A percentile compares a stretch with the other conserved stretches of the same genome.
These are phyloP conservation scores for Lepidurus arcticus DNA, from an alignment of 1,140 invertebrate species.

Conservation along the genomic window DNA sequence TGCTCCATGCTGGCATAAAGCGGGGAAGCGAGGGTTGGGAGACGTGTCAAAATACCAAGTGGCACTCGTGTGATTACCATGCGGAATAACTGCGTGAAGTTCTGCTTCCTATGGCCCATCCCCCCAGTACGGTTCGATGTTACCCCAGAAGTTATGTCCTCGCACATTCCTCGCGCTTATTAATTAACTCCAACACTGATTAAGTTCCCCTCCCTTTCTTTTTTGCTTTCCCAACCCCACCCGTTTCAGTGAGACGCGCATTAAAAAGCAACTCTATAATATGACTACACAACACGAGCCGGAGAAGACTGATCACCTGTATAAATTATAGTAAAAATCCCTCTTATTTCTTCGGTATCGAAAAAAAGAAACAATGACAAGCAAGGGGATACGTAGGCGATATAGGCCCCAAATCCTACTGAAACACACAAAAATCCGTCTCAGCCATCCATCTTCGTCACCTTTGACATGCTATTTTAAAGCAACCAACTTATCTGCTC, in stretches of 20 bases:
- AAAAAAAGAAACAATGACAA: constrained; percentile 3
- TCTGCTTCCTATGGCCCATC: not conserved
- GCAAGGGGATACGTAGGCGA: not conserved
- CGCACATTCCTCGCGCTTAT: not conserved
- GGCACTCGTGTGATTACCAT: constrained; percentile 1
- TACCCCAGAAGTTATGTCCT: not conserved
- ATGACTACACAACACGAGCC: constrained; percentile 2
- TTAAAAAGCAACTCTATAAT: not conserved
- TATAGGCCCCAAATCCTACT: not conserved
- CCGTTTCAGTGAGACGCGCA: not conserved
- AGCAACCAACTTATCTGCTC: not conserved
- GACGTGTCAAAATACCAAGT: constrained; percentile 11
- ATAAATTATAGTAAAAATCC: not conserved
- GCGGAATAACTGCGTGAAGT: not conserved
- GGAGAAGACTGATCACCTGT: not conserved
- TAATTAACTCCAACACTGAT: not conserved
- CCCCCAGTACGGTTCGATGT: not conserved
- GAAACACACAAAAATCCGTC: not conserved
- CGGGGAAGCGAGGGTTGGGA: not conserved
- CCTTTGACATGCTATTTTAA: constrained; percentile 14
- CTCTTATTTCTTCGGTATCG: not conserved
- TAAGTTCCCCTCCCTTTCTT: not conserved
- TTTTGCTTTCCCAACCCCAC: not conserved
- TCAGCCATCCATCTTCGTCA: not conserved
- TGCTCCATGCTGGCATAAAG: not conserved